These are phyloP conservation scores for Sebastes fasciatus DNA, from an alignment of 2,113 vertebrate genomes.

Conservation along the genomic window DNA sequence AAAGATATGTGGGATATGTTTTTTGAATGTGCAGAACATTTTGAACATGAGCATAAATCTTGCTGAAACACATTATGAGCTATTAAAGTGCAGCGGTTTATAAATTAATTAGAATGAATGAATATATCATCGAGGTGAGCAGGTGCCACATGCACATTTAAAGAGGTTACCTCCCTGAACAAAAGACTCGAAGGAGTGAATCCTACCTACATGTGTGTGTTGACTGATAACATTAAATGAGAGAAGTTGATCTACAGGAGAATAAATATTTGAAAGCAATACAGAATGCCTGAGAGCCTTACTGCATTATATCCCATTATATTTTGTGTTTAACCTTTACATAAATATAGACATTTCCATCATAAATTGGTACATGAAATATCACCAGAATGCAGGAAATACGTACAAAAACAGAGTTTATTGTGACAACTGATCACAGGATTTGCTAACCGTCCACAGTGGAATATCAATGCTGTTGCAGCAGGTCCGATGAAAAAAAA, in stretches of 20 bases:
- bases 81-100: background rate
- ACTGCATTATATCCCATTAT: background rate
- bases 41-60: background rate
- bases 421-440: background rate
- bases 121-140: background rate
- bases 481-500: constrained; percentile 10
- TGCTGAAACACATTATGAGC: too few relatives aligned
- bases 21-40: too few relatives aligned
- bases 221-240: background rate
- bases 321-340: background rate
- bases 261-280: background rate
- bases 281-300: background rate
- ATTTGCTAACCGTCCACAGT: background rate
- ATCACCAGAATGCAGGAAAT: background rate
- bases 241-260: background rate
- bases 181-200: background rate
- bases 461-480: constrained; percentile 27
- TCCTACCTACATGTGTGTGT: background rate
- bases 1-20: too few relatives aligned
- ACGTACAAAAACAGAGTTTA: background rate
- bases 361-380: background rate
- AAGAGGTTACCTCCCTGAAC: background rate
- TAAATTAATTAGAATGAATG: background rate
- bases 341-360: background rate
- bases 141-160: background rate